These are phyloP conservation scores for Mycteria americana DNA, from an alignment of 2,797 vertebrate species.

Conservation along the genomic window DNA sequence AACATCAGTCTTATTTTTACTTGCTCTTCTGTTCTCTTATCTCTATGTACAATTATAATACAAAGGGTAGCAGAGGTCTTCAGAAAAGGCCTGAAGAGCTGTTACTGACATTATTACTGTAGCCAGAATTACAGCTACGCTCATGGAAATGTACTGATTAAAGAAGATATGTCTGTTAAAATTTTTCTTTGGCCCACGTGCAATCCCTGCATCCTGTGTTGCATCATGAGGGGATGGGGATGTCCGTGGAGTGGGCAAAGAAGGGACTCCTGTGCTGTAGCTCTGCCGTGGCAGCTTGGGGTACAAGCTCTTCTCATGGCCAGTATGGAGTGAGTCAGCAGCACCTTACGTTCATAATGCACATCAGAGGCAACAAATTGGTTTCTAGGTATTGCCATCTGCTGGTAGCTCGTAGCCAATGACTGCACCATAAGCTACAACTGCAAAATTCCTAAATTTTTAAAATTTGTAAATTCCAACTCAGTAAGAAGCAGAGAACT, in stretches of 20 bases:
- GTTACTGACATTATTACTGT: background rate
- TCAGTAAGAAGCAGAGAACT: background rate
- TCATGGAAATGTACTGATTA: background rate
- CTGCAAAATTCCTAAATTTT: background rate
- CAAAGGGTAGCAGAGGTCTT: background rate
- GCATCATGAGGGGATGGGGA: background rate
- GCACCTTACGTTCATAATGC: fast-evolving
- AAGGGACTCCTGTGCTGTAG: background rate
- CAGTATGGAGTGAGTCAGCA: too few species aligned
- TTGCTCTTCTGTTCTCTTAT: background rate
- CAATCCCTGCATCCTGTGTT: too few species aligned
- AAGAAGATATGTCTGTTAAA: background rate
- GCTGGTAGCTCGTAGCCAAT: background rate
- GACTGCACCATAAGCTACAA: background rate
- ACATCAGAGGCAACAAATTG: background rate
- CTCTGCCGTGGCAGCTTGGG: background rate
- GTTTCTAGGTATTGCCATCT: background rate
- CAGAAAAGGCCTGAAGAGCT: background rate
- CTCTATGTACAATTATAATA: too few species aligned
- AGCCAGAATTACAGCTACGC: background rate
- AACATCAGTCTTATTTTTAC: background rate
- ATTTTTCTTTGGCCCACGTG: background rate
- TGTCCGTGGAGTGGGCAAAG: background rate
- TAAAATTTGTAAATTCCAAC: background rate
- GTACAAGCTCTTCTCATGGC: background rate